These are phyloP conservation scores for Emydocephalus ijimae DNA, from an alignment of 2,113 vertebrate genomes.

Conservation along the genomic window DNA sequence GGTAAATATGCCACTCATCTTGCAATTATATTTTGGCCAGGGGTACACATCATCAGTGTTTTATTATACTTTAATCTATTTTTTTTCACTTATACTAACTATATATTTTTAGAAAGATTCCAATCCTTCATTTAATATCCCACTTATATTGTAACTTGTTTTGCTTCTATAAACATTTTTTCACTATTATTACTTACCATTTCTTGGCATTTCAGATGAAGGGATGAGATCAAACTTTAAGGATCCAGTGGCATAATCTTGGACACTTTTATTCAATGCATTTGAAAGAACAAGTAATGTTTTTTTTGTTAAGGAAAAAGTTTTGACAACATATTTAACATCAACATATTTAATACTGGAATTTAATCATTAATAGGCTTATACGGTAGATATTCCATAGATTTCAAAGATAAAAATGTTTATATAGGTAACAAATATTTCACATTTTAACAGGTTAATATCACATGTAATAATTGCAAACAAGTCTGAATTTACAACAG, in stretches of 20 bases:
- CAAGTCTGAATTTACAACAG: not conserved
- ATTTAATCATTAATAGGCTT: not conserved
- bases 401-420: not conserved
- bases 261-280: conserved; percentile 52
- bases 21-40: not conserved
- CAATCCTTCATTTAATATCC: not conserved
- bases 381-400: not conserved
- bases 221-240: conserved; percentile 31
- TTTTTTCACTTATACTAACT: not conserved
- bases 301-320: not conserved
- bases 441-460: not conserved
- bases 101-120: not conserved
- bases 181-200: conserved; percentile 33
- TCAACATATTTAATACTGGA: not conserved
- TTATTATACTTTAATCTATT: not conserved
- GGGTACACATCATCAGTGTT: not conserved
- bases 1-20: not conserved
- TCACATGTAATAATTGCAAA: not conserved
- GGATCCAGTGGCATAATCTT: conserved; percentile 37
- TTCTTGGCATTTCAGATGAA: not conserved
- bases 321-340: not conserved
- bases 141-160: not conserved
- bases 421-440: not conserved
- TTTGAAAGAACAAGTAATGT: conserved; percentile 37
- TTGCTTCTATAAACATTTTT: not conserved